Percentiles rank a stretch among this genome's conserved stretches.
These are phyloP conservation scores for Semicossyphus pulcher DNA, from an alignment of 2,113 vertebrate species.

Conservation along the genomic window DNA sequence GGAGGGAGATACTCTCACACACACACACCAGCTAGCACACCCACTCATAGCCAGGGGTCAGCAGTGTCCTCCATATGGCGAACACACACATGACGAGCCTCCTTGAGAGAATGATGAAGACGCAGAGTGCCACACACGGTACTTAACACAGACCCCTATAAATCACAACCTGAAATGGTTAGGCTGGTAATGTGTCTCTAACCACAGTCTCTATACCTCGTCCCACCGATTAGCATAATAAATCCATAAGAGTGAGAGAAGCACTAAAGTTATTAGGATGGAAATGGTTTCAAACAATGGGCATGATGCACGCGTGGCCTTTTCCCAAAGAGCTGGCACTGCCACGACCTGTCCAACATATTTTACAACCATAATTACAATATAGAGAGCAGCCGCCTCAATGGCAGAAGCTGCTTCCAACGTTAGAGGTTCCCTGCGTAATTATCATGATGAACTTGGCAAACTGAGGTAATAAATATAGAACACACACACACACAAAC, in stretches of 20 bases:
- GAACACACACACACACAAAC: constrained; percentile 10
- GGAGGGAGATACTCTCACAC: constrained; percentile 22
- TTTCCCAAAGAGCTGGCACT: constrained; percentile 51
- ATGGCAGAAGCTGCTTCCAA: constrained; percentile 63
- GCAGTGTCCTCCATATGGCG: constrained; percentile 32
- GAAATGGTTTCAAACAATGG: constrained; percentile 56
- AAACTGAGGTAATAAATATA: constrained; percentile 65
- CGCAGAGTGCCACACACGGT: constrained; percentile 19
- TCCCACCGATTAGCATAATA: constrained; percentile 53
- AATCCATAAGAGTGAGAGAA: constrained; percentile 51
- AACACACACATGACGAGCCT: constrained; percentile 13
- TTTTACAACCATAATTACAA: constrained; percentile 71
- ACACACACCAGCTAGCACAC: constrained; percentile 2
- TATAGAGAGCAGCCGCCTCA: constrained; percentile 43
- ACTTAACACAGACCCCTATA: constrained; percentile 38
- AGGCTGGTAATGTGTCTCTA: constrained; percentile 39
- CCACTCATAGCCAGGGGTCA: constrained; percentile 29
- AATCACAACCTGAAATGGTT: constrained; percentile 25
- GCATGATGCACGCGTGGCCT: constrained; percentile 16
- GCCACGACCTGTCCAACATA: constrained; percentile 50
- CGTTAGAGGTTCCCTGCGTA: constrained; percentile 67
- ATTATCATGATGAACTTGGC: constrained; percentile 79
- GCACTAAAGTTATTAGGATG: constrained; percentile 26
- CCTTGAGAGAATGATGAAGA: constrained; percentile 50
- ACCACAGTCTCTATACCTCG: constrained; percentile 21